phyloP scores from a whole-genome alignment of 1,140 invertebrate genomes.

The Euborellia annulipes region DNA sequence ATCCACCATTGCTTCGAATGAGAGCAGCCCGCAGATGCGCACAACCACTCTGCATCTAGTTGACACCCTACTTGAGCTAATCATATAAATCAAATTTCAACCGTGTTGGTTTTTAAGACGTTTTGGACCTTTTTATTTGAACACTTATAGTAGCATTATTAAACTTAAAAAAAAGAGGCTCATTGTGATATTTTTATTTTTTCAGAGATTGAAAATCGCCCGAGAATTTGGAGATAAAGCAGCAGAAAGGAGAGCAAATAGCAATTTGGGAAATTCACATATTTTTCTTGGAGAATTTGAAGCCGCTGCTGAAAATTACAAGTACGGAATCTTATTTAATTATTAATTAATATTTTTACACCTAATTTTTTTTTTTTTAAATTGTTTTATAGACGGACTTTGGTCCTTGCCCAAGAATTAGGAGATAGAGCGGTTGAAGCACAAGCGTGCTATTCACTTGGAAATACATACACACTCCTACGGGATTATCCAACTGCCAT shows the following conservation, averaged over 20 bases:
- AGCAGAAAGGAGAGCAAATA: conserved; percentile 87
- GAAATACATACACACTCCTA: conserved; percentile 92
- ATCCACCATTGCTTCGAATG: too few relatives aligned
- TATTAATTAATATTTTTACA: conserved; percentile 4
- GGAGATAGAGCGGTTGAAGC: conserved; percentile 90
- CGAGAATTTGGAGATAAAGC: conserved; percentile 86
- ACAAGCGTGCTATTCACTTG: conserved; percentile 91
- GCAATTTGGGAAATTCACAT: conserved; percentile 93
- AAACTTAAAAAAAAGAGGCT: too few relatives aligned
- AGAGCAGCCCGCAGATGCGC: too few relatives aligned
- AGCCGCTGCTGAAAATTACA: conserved; percentile 88
- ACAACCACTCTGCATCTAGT: too few relatives aligned
- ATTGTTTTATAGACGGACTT: conserved; percentile 52
- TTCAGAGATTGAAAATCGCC: conserved; percentile 76
- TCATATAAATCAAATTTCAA: too few relatives aligned
- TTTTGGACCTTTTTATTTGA: too few relatives aligned
- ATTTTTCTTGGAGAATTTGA: conserved; percentile 96
- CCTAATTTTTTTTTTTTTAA: too few relatives aligned
- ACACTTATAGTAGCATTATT: too few relatives aligned
- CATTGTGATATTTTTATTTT: too few relatives aligned
- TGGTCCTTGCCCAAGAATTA: conserved; percentile 68
- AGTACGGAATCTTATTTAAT: conserved; percentile 39
- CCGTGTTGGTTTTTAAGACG: too few relatives aligned
- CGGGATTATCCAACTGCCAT: conserved; percentile 80
- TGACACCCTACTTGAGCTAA: too few relatives aligned